Percentiles rank a stretch among this genome's conserved stretches.
These are phyloP conservation scores for Hormiphora californensis DNA, from an alignment of 37 sponge, comb jelly and placozoan species.

Conservation along the genomic window DNA sequence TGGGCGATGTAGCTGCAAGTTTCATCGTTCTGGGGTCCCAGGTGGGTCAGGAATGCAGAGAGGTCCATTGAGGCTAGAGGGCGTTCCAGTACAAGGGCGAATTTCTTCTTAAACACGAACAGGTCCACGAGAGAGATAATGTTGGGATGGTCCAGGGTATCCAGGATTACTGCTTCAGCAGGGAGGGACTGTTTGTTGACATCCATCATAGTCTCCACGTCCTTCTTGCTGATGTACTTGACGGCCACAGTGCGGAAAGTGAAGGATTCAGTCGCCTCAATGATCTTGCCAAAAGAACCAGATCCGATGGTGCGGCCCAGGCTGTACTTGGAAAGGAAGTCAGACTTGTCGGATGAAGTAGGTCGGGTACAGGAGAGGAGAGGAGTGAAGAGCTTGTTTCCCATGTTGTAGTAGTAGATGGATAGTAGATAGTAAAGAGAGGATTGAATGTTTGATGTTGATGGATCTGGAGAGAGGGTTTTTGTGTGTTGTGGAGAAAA, in stretches of 20 bases:
- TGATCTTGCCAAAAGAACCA: slow-evolving; percentile 42
- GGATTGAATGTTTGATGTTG: too few species aligned
- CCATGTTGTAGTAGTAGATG: neutral
- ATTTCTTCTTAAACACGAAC: slow-evolving; percentile 40
- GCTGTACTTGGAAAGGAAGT: slow-evolving; percentile 40
- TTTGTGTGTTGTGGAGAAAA: too few species aligned
- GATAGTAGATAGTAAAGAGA: neutral
- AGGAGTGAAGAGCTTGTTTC: neutral
- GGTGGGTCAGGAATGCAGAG: neutral
- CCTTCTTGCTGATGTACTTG: slow-evolving; percentile 7
- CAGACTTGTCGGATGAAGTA: neutral
- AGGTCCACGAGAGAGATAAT: slow-evolving; percentile 40
- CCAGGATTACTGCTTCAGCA: slow-evolving; percentile 49
- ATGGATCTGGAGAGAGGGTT: too few species aligned
- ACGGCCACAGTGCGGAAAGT: slow-evolving; percentile 50
- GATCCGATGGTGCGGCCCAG: neutral
- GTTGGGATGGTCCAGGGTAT: slow-evolving; percentile 49
- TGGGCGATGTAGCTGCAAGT: neutral
- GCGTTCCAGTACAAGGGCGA: neutral
- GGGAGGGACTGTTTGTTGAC: slow-evolving; percentile 25
- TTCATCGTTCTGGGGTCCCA: slow-evolving; percentile 44
- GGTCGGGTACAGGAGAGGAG: too few species aligned
- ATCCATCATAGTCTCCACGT: slow-evolving; percentile 21
- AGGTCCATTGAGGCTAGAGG: slow-evolving; percentile 28
- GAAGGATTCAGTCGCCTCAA: slow-evolving; percentile 24